Evolutionary conservation across 1,140 invertebrate genomes (phyloP).

Genomic region (Zaprionus capensis): DNA sequence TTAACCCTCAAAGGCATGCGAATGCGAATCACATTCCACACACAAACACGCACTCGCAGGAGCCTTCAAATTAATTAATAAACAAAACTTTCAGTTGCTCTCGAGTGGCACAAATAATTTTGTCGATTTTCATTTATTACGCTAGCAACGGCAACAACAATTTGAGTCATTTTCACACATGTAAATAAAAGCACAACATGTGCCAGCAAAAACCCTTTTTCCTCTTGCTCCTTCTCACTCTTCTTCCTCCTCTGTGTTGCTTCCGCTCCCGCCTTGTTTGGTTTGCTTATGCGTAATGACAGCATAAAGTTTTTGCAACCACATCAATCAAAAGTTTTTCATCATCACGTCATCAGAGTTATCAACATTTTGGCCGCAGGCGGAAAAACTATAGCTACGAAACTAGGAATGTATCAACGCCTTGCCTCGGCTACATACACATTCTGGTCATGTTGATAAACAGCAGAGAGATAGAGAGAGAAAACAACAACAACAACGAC

Average conservation of each 20-base stretch:
- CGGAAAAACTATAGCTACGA: conserved; percentile 50
- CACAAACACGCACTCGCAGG: conserved; percentile 49
- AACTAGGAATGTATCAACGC: conserved; percentile 32
- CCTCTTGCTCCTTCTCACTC: not conserved
- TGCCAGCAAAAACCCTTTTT: conserved; percentile 19
- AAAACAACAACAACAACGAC: conserved; percentile 2
- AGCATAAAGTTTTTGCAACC: conserved; percentile 80
- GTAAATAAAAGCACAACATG: conserved; percentile 26
- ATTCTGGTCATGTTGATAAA: conserved; percentile 45
- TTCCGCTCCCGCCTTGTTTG: conserved; percentile 10
- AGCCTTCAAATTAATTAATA: conserved; percentile 80
- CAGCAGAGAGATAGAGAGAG: conserved; percentile 6
- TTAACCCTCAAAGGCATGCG: not conserved
- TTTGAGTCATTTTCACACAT: conserved; percentile 17
- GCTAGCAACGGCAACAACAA: conserved; percentile 18
- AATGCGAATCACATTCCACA: conserved; percentile 5
- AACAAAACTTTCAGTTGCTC: conserved; percentile 69
- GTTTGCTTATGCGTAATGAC: conserved; percentile 68
- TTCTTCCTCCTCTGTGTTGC: not conserved
- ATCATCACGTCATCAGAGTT: conserved; percentile 82
- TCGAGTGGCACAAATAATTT: conserved; percentile 47
- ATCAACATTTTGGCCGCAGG: conserved; percentile 71
- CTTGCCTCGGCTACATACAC: conserved; percentile 16
- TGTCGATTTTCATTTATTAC: conserved; percentile 46
- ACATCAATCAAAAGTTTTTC: conserved; percentile 83